Conservation (phyloP, 2,888 invertebrate species). For the Periphyllus acericola region DNA sequence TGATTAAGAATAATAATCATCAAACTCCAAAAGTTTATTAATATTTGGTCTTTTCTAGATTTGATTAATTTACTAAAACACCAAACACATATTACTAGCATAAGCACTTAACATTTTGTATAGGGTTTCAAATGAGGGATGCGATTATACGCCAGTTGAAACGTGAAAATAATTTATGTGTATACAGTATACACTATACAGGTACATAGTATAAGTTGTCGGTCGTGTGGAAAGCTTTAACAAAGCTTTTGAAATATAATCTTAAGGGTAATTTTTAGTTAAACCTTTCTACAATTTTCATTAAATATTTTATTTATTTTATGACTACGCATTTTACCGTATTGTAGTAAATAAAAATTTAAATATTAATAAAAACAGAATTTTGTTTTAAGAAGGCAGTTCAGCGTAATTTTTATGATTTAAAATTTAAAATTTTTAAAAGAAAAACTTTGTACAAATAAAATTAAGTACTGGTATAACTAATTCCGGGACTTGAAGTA, state of each 20-base stretch:
- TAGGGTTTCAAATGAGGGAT: slow-evolving; percentile 7
- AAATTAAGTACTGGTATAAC: too few species aligned
- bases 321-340: not conserved
- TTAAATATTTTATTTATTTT: not conserved
- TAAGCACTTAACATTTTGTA: slow-evolving; percentile 13
- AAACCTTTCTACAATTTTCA: not conserved
- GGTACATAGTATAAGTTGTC: not conserved
- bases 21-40: not conserved
- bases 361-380: not conserved
- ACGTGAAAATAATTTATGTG: slow-evolving; percentile 39
- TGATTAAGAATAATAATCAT: not conserved
- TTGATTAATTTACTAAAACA: slow-evolving; percentile 8
- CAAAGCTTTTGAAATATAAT: slow-evolving; percentile 21
- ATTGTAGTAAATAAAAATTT: not conserved
- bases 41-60: not conserved
- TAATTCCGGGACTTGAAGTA: not conserved
- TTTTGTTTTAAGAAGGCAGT: too few species aligned
- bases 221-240: slow-evolving; percentile 1
- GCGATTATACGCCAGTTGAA: slow-evolving; percentile 3
- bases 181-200: not conserved
- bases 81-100: not conserved
- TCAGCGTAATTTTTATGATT: too few species aligned
- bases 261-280: not conserved
- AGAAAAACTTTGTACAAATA: too few species aligned
- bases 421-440: too few species aligned